A percentile compares a stretch with the other conserved stretches of the same genome.
Conservation (phyloP, 2,113 vertebrate genomes). For the Triplophysa dalaica region DNA sequence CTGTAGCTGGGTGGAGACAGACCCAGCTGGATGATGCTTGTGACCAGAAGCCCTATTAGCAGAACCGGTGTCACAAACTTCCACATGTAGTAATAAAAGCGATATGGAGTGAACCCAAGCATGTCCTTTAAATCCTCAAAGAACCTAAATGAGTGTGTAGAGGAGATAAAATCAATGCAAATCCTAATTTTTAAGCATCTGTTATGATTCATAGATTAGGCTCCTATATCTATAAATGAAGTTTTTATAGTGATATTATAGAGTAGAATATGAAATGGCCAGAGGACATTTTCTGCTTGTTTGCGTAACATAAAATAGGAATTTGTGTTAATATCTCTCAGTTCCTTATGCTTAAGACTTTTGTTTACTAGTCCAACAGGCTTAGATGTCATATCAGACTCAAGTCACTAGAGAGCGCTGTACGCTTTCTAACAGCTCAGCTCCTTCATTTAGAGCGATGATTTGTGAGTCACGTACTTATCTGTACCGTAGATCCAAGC, state of each 20-base stretch:
- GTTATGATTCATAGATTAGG: no score
- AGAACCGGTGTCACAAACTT: conserved; percentile 92
- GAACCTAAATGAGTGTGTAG: conserved; percentile 77
- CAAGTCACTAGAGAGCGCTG: conserved; percentile 7
- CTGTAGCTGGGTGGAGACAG: conserved; percentile 89
- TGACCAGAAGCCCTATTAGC: conserved; percentile 79
- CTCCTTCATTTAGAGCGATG: background rate
- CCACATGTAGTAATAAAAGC: conserved; percentile 97
- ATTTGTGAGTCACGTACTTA: conserved; percentile 76
- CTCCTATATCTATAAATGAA: no score
- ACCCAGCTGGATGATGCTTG: conserved; percentile 86
- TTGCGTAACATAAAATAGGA: background rate
- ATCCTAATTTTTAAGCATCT: no score
- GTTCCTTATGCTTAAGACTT: background rate
- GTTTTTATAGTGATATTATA: no score
- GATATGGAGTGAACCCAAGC: conserved; percentile 90
- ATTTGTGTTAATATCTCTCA: background rate
- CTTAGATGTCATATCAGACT: background rate
- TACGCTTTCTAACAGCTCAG: background rate
- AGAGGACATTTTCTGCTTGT: no score
- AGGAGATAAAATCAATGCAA: background rate
- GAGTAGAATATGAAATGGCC: background rate
- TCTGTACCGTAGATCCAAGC: conserved; percentile 92
- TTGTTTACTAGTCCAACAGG: background rate
- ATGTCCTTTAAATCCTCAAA: conserved; percentile 96